These are phyloP conservation scores for Drosophila melanogaster DNA, from an alignment of 1,140 invertebrate species.

Conservation along the genomic window DNA sequence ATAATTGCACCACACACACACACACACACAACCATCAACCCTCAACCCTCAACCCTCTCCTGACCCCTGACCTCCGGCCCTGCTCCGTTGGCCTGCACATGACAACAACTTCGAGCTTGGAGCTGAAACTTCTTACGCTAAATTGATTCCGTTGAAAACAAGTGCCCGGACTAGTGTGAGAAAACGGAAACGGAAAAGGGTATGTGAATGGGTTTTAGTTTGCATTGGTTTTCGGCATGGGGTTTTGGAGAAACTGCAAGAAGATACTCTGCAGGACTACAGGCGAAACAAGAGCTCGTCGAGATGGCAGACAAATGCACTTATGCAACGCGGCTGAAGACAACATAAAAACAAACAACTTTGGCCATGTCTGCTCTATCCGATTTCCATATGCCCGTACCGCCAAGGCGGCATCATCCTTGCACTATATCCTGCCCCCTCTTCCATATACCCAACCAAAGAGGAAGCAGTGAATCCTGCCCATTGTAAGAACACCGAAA, in stretches of 20 bases:
- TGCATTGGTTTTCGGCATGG: neutral
- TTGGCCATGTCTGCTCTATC: slow-evolving; percentile 17
- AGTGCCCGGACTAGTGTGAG: slow-evolving; percentile 32
- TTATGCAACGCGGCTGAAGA: slow-evolving; percentile 67
- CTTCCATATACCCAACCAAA: neutral
- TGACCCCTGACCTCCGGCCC: slow-evolving; percentile 1
- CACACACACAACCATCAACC: neutral
- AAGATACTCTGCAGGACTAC: neutral
- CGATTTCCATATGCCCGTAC: slow-evolving; percentile 36
- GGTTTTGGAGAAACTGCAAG: neutral
- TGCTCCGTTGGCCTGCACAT: slow-evolving; percentile 49
- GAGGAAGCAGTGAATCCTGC: no score
- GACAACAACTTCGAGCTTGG: slow-evolving; percentile 53
- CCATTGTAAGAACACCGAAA: slow-evolving; percentile 10
- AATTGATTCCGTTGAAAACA: slow-evolving; percentile 80
- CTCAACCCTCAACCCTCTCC: neutral
- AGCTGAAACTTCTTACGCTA: slow-evolving; percentile 75
- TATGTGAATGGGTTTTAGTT: neutral
- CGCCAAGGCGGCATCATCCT: slow-evolving; percentile 1
- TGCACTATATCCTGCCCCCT: neutral
- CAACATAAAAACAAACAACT: slow-evolving; percentile 57
- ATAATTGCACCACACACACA: slow-evolving; percentile 71
- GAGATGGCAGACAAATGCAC: slow-evolving; percentile 77
- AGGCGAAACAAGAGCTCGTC: slow-evolving; percentile 52
- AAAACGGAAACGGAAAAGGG: neutral